These are phyloP conservation scores for Xanthostigma xanthostigma DNA, from an alignment of 2,888 invertebrate species.

Conservation along the genomic window DNA sequence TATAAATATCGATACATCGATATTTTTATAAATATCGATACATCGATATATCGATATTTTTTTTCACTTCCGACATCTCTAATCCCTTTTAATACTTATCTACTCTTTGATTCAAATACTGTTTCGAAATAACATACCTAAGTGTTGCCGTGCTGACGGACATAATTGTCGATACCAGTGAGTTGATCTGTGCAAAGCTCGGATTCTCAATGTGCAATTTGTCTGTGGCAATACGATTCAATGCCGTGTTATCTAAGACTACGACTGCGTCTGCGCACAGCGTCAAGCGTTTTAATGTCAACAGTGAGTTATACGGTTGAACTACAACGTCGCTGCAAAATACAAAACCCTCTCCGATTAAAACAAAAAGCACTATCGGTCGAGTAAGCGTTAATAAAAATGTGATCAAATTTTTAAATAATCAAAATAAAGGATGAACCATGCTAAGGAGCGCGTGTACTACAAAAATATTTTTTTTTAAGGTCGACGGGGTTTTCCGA, in stretches of 20 bases:
- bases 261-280: constrained; percentile 95
- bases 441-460: neutral
- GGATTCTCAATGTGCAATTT: constrained; percentile 91
- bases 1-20: no score
- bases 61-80: no score
- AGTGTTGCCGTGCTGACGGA: constrained; percentile 92
- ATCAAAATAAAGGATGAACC: neutral
- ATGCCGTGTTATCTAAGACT: constrained; percentile 93
- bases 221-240: constrained; percentile 87
- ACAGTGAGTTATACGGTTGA: constrained; percentile 88
- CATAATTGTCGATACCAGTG: constrained; percentile 96
- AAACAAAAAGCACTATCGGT: neutral
- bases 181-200: constrained; percentile 92
- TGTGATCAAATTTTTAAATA: neutral
- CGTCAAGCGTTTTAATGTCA: constrained; percentile 86
- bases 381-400: neutral
- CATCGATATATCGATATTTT: no score
- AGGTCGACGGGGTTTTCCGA: no score
- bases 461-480: no score
- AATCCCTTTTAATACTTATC: no score
- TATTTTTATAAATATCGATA: no score
- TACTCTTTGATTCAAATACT: neutral
- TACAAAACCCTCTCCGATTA: constrained; percentile 4
- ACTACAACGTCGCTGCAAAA: constrained; percentile 79
- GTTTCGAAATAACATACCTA: constrained; percentile 32